phyloP scores from a whole-genome alignment of 1,140 invertebrate species.

The Diorhabda carinulata region DNA sequence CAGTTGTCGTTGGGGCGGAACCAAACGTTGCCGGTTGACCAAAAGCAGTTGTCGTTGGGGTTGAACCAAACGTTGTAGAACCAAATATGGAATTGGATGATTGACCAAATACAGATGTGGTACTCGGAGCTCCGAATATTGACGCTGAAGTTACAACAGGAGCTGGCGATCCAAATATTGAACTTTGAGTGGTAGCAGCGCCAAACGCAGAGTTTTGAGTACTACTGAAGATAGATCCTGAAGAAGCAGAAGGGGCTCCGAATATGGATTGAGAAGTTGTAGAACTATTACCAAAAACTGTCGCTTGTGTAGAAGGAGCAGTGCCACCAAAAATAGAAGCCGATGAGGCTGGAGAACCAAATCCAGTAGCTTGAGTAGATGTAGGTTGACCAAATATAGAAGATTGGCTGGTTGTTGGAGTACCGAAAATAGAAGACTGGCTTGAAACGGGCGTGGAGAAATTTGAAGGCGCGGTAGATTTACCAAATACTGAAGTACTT shows the following conservation, averaged over 20 bases:
- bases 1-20: conserved; percentile 5
- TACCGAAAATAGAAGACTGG: conserved; percentile 15
- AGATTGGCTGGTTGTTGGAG: conserved; percentile 14
- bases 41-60: conserved; percentile 11
- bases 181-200: conserved; percentile 11
- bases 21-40: conserved; percentile 17
- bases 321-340: conserved; percentile 10
- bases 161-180: conserved; percentile 22
- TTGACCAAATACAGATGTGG: conserved; percentile 19
- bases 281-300: conserved; percentile 13
- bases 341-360: conserved; percentile 10
- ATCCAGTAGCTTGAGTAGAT: conserved; percentile 16
- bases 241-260: neutral
- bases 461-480: neutral
- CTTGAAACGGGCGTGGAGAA: conserved; percentile 3
- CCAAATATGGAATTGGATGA: conserved; percentile 8
- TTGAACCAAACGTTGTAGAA: conserved; percentile 10
- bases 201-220: conserved; percentile 16
- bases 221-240: neutral
- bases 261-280: neutral
- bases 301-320: conserved; percentile 3
- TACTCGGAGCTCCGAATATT: conserved; percentile 22
- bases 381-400: conserved; percentile 20
- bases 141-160: conserved; percentile 13
- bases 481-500: neutral